Evolutionary conservation across 2,797 vertebrate genomes (phyloP).

Genomic region (Rhabdomys pumilio): DNA sequence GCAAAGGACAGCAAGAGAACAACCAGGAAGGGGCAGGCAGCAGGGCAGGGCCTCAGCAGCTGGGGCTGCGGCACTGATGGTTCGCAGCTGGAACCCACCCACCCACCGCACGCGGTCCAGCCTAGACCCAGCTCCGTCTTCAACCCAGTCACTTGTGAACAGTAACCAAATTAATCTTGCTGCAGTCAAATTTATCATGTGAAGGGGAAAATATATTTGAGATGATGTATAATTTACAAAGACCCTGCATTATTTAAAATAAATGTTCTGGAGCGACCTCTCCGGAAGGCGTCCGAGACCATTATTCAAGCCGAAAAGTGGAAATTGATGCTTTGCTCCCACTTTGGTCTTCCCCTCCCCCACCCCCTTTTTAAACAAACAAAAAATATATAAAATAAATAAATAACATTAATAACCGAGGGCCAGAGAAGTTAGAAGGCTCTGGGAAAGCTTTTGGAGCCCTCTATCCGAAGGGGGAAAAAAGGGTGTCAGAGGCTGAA

Average conservation of each 20-base stretch:
- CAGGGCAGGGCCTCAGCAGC: neutral
- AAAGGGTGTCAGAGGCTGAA: slow-evolving; percentile 91
- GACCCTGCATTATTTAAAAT: slow-evolving; percentile 88
- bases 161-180: slow-evolving; percentile 87
- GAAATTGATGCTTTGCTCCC: slow-evolving; percentile 83
- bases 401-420: slow-evolving; percentile 85
- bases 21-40: neutral
- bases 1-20: slow-evolving; percentile 15
- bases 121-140: slow-evolving; percentile 67
- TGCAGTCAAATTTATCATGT: slow-evolving; percentile 88
- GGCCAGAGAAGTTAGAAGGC: slow-evolving; percentile 83
- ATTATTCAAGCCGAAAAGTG: slow-evolving; percentile 87
- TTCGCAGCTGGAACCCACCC: slow-evolving; percentile 58
- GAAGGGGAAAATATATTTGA: slow-evolving; percentile 88
- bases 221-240: slow-evolving; percentile 89
- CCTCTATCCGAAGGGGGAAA: slow-evolving; percentile 84
- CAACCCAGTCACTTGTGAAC: slow-evolving; percentile 79
- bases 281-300: slow-evolving; percentile 83
- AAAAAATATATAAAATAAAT: slow-evolving; percentile 86
- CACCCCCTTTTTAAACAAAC: slow-evolving; percentile 65
- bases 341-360: slow-evolving; percentile 63
- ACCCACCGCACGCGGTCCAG: slow-evolving; percentile 53
- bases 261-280: slow-evolving; percentile 85
- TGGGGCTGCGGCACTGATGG: slow-evolving; percentile 49
- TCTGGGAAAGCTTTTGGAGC: slow-evolving; percentile 83